phyloP scores from a whole-genome alignment of 35 echinoderm and acorn worm genomes.

The Acanthaster planci region DNA sequence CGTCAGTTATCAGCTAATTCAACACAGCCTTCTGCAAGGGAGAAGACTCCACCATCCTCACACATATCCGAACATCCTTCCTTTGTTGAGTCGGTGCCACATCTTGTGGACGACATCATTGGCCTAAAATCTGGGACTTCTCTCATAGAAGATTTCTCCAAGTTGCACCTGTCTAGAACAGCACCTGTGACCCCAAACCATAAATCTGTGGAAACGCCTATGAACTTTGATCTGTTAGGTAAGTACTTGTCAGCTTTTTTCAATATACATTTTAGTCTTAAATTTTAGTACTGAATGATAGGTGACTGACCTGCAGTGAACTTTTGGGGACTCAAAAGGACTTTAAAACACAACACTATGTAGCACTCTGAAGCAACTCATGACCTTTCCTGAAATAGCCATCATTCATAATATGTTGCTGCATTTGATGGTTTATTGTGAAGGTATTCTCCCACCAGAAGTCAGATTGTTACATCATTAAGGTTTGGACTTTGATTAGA shows the following conservation, averaged over 20 bases:
- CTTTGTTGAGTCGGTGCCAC: neutral
- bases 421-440: no score
- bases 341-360: no score
- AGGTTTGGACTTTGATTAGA: no score
- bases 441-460: no score
- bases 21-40: neutral
- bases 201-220: neutral
- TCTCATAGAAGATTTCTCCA: slow-evolving; percentile 7
- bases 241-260: slow-evolving; percentile 1
- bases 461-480: no score
- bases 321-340: no score
- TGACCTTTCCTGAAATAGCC: no score
- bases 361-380: no score
- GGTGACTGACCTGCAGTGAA: no score
- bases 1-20: slow-evolving; percentile 12
- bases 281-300: no score
- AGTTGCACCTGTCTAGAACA: slow-evolving; percentile 25
- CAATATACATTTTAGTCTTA: no score
- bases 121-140: neutral
- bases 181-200: neutral
- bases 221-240: slow-evolving; percentile 25
- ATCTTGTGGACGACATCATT: neutral
- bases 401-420: no score
- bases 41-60: neutral
- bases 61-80: slow-evolving; percentile 7